Base-by-base conservation (phyloP, 2,797 vertebrate genomes). In the Spheniscus humboldti region DNA sequence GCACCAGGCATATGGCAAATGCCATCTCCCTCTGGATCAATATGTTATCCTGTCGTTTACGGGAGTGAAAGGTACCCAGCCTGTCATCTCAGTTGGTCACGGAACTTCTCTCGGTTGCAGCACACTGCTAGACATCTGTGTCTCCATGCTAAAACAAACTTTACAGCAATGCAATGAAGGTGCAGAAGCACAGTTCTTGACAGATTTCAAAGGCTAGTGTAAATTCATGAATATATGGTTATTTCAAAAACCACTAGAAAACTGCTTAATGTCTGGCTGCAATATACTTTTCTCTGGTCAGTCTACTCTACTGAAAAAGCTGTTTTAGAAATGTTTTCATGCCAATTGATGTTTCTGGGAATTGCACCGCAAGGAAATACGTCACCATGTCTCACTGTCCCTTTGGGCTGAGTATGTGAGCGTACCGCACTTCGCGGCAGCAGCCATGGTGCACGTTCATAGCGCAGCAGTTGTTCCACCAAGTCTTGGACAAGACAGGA, bases 351-450 rank as follows among this genome's bases (percentile, higher is more conserved):
- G 20, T 24, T 60, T 30, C 73, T 63, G 48, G 66, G 53, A 62
- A 33, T 39, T 28, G 31, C 50, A 31, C 23, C 0, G 1, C 0
- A 1, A 90, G 39, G 71, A n/a, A 79, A 43, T 13, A 48, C 0
- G 3, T 60, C 45, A 25, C 47, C 14, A 0, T 5, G 10, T 41
- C 57, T 57, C 19, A 2, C 27, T 50, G 17, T 27, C 22, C 35
- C 50, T 39, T 35, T 7, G 27, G 64, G 31, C 33, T 20, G 11
- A 18, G 33, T 6, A 11, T 2, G 9, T 12, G 35, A 62, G 60
- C 4, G 3, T 18, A 9, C 7, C 1, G 2, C 41, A 12, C 43
- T 20, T 16, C 12, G 28, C 13, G 3, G 53, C 31, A 20, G 3
- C 25, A 7, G 30, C 33, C 31, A 33, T 0, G 6, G n/a, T 28